Percentiles rank a stretch among this genome's conserved stretches.
phyloP scores from a whole-genome alignment of 2,113 vertebrate genomes.

The Pitta sordida region DNA sequence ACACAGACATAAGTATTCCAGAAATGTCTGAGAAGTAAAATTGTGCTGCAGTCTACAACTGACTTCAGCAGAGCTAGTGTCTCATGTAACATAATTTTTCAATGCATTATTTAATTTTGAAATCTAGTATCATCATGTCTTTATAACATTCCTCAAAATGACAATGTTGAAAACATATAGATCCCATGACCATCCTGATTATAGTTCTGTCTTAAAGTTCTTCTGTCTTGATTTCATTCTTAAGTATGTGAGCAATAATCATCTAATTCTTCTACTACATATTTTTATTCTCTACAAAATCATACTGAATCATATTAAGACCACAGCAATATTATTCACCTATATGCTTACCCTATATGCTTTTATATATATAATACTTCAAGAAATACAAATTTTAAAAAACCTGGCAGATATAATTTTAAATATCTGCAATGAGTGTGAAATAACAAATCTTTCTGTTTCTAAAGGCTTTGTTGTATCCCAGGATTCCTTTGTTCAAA shows the following conservation, averaged over 20 bases:
- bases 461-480: neutral
- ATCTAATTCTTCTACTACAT: neutral
- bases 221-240: neutral
- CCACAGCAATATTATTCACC: neutral
- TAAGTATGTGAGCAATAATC: neutral
- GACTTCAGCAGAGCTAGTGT: neutral
- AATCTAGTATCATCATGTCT: neutral
- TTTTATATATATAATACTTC: neutral
- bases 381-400: neutral
- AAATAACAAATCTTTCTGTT: neutral
- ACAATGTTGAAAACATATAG: neutral
- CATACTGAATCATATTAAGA: neutral
- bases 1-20: neutral
- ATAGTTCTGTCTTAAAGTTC: neutral
- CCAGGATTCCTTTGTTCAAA: neutral
- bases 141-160: neutral
- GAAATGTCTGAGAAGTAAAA: neutral
- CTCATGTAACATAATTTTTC: neutral
- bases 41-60: neutral
- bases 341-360: neutral
- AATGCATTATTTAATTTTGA: neutral
- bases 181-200: neutral
- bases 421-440: neutral
- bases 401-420: rapidly evolving
- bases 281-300: neutral